phyloP scores from a whole-genome alignment of 2,113 vertebrate genomes.

The Xiphias gladius region DNA sequence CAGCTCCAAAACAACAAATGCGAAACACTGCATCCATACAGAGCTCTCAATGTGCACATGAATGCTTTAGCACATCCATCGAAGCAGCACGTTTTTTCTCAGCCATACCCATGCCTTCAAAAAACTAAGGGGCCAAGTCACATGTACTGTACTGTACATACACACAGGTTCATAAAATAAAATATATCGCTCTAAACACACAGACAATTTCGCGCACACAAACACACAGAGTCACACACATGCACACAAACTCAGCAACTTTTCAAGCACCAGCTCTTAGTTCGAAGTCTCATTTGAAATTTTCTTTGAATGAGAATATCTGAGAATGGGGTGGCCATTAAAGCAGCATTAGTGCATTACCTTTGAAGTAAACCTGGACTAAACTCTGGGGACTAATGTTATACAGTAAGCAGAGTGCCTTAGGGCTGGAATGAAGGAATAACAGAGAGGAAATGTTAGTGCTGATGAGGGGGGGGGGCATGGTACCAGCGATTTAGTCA shows the following conservation, averaged over 20 bases:
- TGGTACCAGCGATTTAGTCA: constrained; percentile 71
- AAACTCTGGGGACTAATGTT: constrained; percentile 88
- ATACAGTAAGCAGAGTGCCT: constrained; percentile 80
- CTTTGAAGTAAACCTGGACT: constrained; percentile 91
- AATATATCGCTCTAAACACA: constrained; percentile 10
- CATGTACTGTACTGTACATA: constrained; percentile 17
- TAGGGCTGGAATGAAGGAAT: constrained; percentile 60
- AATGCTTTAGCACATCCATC: constrained; percentile 52
- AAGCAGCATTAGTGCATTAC: constrained; percentile 87
- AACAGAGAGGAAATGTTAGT: constrained; percentile 64
- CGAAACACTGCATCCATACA: constrained; percentile 58
- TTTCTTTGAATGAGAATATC: constrained; percentile 91
- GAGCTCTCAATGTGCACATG: constrained; percentile 33
- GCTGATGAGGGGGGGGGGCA: constrained; percentile 61
- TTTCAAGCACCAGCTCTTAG: constrained; percentile 74
- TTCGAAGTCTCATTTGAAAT: constrained; percentile 86
- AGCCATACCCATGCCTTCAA: constrained; percentile 20
- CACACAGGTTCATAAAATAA: constrained; percentile 30
- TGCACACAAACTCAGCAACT: constrained; percentile 57
- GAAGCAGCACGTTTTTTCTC: constrained; percentile 31
- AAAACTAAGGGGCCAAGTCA: constrained; percentile 23
- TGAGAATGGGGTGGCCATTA: constrained; percentile 88
- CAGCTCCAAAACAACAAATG: constrained; percentile 49
- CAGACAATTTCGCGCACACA: constrained; percentile 35
- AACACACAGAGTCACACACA: constrained; percentile 28